Percentiles rank a stretch among this genome's conserved stretches.
Conservation (phyloP, 1,140 invertebrate genomes). For the Rhagoletis pomonella region DNA sequence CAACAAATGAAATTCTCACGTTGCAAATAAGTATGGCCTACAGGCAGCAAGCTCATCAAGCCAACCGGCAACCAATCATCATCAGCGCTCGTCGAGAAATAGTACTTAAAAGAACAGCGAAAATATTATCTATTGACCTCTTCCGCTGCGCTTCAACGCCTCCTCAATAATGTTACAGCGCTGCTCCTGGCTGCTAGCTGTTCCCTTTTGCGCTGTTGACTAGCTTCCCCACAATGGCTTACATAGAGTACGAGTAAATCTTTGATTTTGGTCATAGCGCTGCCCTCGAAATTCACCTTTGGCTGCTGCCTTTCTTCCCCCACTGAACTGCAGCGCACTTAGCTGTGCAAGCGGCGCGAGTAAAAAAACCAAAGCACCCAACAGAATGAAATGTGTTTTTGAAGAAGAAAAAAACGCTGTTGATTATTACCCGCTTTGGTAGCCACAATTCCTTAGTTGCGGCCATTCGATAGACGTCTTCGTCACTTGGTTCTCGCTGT, state of each 20-base stretch:
- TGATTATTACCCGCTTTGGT: constrained; percentile 33
- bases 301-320: background rate
- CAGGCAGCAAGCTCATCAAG: background rate
- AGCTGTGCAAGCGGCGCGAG: background rate
- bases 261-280: constrained; percentile 2
- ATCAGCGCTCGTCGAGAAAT: too few species aligned
- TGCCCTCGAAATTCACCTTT: constrained; percentile 44
- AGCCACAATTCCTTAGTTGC: constrained; percentile 11
- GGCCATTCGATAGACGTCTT: background rate
- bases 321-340: background rate
- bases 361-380: background rate
- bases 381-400: background rate
- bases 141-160: background rate
- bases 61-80: too few species aligned
- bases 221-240: background rate
- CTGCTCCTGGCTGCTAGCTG: too few species aligned
- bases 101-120: constrained; percentile 26
- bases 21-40: background rate
- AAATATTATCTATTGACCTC: constrained; percentile 43
- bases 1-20: constrained; percentile 36
- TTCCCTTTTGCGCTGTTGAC: background rate
- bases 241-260: background rate
- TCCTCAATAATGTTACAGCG: background rate
- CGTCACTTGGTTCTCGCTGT: background rate
- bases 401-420: background rate